Evolutionary conservation across 2,113 vertebrate genomes (phyloP).

Genomic region (Chinchilla lanigera): DNA sequence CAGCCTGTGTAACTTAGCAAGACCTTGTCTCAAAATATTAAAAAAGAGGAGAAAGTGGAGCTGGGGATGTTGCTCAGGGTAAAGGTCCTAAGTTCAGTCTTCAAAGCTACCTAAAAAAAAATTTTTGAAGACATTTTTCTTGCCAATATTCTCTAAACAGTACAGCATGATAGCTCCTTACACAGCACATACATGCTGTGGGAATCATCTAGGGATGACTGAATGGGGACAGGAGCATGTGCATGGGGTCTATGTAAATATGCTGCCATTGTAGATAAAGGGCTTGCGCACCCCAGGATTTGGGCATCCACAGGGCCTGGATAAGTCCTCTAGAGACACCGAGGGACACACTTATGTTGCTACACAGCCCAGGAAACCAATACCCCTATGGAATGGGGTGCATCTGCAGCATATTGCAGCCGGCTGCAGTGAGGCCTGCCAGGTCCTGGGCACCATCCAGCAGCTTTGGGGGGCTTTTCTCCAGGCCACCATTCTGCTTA

Average conservation of each 20-base stretch:
- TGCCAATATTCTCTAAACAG: background rate
- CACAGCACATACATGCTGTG: background rate
- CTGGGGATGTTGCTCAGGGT: background rate
- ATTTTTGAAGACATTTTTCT: background rate
- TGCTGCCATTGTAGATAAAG: background rate
- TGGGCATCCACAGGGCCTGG: background rate
- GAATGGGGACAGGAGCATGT: background rate
- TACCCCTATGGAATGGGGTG: background rate
- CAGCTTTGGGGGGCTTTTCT: background rate
- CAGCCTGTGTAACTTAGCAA: background rate
- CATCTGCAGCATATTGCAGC: rapidly evolving
- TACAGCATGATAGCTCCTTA: background rate
- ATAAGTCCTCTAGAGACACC: background rate
- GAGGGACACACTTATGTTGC: background rate
- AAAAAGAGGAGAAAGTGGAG: background rate
- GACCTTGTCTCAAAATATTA: background rate
- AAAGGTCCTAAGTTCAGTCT: background rate
- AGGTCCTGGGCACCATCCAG: no score
- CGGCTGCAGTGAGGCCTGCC: background rate
- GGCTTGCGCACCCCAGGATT: background rate
- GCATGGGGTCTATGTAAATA: background rate
- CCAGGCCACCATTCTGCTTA: background rate
- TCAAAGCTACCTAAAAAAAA: background rate
- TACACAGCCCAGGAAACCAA: background rate
- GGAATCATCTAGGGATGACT: background rate